Base-by-base conservation (phyloP, 2,888 invertebrate species). In the Rhaphigaster nebulosa region DNA sequence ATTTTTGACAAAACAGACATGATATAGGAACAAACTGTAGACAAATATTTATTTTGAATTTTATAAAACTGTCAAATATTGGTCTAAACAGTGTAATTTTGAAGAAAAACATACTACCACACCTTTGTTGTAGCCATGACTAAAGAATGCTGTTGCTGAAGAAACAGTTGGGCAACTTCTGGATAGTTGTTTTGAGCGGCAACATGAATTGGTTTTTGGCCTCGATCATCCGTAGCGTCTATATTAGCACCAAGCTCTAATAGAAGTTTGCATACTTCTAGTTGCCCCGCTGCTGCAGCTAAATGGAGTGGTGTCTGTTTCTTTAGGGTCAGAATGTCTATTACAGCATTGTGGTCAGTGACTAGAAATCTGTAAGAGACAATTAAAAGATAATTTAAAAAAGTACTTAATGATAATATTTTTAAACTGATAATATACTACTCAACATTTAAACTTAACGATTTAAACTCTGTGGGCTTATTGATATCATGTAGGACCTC, bases 141-240 rank as follows among this genome's bases (percentile, higher is more conserved):
- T 91, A 99, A 95, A 93, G 97, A 98, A 0, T 98, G 98, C 94
- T 98, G 98, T 93, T 97, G 96, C 94, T 99, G 98, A 91, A 99
- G 95, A 94, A 99, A 99, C 92, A 99, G 95, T 94, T 99, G 99
- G 87, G 98, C 99, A 41, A 99, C 99, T 70, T 92, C 92, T 38
- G 99, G 98, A 94, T 97, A 98, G 94, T 99, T 99, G 94, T 99
- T 99, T 95, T 99, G 98, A 90, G 99, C 99, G 1, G 99, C 99
- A 90, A 98, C 97, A 93, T 99, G 99, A 91, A 99, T 97, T 1
- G 99, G 99, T 93, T 99, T 99, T 94, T 99, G 99, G 0, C 99
- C 99, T 93, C 97, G 96, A 94, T 98, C 98, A 93, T 99, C 99
- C 15, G 98, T 98, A 80, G 99, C 98, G 93, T 98, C 98, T 91